Percentiles rank a stretch among this genome's conserved stretches.
phyloP scores from a whole-genome alignment of 2,113 vertebrate species.

The Lipotes vexillifer region DNA sequence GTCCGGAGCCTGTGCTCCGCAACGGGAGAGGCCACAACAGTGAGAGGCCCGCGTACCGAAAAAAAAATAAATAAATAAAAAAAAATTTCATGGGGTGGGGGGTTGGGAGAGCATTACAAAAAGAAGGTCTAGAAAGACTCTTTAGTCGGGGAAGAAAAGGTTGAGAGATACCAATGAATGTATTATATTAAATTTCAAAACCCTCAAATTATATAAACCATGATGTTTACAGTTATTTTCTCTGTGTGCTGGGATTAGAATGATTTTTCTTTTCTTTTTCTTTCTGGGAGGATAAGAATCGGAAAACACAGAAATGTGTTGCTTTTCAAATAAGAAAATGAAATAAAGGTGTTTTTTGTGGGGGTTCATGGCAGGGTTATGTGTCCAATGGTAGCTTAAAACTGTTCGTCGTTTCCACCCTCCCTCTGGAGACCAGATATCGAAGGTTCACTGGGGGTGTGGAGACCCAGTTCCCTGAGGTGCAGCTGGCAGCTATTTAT shows the following conservation, averaged over 20 bases:
- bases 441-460: fast-evolving
- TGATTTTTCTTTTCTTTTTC: not conserved
- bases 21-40: too few relatives aligned
- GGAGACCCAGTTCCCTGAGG: not conserved
- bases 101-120: not conserved
- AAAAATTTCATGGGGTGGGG: not conserved
- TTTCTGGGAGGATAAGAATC: not conserved
- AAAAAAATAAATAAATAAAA: too few relatives aligned
- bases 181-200: not conserved
- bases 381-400: fast-evolving
- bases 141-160: not conserved
- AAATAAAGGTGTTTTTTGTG: fast-evolving
- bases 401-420: fast-evolving
- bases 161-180: not conserved
- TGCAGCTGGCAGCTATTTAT: not conserved
- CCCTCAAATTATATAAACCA: not conserved
- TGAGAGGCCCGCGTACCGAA: too few relatives aligned
- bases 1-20: too few relatives aligned
- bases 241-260: not conserved
- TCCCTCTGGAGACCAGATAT: not conserved
- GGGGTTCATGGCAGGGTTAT: fast-evolving
- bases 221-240: not conserved
- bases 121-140: not conserved
- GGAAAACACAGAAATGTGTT: not conserved
- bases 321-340: not conserved